Percentiles rank a stretch among this genome's conserved stretches.
Conservation (phyloP, 2,113 vertebrate species). For the Scophthalmus maximus region DNA sequence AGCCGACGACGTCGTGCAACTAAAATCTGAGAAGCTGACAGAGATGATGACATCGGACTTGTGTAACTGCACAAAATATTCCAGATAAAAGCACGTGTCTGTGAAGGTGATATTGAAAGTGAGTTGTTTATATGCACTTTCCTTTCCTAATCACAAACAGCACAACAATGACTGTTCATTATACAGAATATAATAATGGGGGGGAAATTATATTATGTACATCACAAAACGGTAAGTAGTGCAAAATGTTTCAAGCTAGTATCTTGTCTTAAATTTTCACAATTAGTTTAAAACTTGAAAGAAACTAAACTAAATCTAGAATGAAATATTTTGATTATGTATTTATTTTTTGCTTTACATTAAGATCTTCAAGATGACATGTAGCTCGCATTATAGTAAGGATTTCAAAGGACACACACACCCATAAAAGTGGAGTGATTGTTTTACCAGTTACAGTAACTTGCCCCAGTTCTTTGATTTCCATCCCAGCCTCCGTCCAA, state of each 20-base stretch:
- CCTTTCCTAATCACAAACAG: conserved; percentile 33
- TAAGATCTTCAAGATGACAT: too few species aligned
- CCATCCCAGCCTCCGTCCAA: too few species aligned
- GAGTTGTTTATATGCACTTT: conserved; percentile 33
- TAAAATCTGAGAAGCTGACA: conserved; percentile 42
- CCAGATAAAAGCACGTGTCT: conserved; percentile 44
- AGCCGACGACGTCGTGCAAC: conserved; percentile 25
- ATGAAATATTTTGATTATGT: too few species aligned
- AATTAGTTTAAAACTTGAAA: too few species aligned
- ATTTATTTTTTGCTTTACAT: too few species aligned
- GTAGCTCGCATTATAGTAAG: too few species aligned
- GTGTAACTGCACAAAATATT: conserved; percentile 52
- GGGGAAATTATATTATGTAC: neutral
- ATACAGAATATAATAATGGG: conserved; percentile 9
- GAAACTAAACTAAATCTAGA: too few species aligned
- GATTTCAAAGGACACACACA: too few species aligned
- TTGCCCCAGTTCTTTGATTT: too few species aligned
- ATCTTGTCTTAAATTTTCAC: neutral
- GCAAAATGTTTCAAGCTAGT: neutral
- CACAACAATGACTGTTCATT: conserved; percentile 27
- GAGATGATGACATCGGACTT: conserved; percentile 49
- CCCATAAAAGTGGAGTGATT: too few species aligned
- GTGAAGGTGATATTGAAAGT: conserved; percentile 26
- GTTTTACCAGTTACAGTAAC: too few species aligned
- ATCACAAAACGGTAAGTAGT: neutral